Base-by-base conservation (phyloP, 2,888 invertebrate genomes). In the Agonopterix heracliana region DNA sequence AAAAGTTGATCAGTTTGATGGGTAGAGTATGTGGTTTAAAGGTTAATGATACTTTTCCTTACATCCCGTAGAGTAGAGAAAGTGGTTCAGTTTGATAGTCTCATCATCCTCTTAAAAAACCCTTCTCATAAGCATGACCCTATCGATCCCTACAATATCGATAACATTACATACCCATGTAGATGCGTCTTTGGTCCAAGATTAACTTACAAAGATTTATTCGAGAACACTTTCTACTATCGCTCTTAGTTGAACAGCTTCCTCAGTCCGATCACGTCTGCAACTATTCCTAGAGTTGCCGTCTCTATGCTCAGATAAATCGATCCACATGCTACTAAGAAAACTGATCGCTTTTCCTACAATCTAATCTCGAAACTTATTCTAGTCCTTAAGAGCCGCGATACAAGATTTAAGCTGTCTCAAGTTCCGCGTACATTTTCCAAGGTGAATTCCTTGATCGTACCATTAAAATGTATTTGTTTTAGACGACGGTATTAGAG, bases 221-320 rank as follows among this genome's bases (percentile, higher is more conserved):
- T 3, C 26, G 26, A 26, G 26, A 26, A 26, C 26, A 26, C 17
- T 17, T 17, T 74, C 70, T 73, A 75, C 74, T 74, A 71, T 36
- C n/a, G 66, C 64, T 59, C 57, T 64, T 59, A 38, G 38, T 38
- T 9, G 3, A n/a, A 38, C 59, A 61, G 68, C 66, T 68, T 77
- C 71, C 60, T 55, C 57, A 80, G 67, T 74, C 71, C 44, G 55
- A 73, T 74, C 81, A 83, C 83, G 81, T 78, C 58, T 38, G 57
- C 56, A 56, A 62, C 66, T 63, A 62, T 68, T 68, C 66, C 68
- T 70, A 65, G 13, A 38, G 71, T 11, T 68, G 65, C 68, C 61
- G 59, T 51, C 63, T 63, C 58, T 64, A 64, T 38, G 26, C 57
- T 59, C 60, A 61, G 66, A 66, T 71, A 59, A 70, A 71, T 68